Evolutionary conservation across 2,113 vertebrate species (phyloP), one percentile per base, ranked within the genome.

Genomic region (Podiceps cristatus): DNA sequence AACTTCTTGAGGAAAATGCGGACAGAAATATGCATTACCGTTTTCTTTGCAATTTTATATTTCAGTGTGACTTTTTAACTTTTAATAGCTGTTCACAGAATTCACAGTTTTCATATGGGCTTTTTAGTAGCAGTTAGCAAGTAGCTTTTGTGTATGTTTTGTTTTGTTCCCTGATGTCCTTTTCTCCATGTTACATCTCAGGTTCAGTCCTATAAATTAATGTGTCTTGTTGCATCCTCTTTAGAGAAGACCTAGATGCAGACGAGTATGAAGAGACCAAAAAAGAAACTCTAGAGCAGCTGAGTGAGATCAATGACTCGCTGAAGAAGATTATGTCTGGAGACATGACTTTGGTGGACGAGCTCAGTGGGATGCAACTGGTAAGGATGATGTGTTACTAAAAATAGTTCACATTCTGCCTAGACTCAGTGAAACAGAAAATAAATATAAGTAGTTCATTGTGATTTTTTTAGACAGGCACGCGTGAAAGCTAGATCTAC

Each of bases 241-340:
- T 49, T 72, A 99, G 99, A 97, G 99, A 99, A 68, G 99, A 99
- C 5, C 98, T 99, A 47, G 99, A 99, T n/a, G 97, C 98, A 62
- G 99, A 99, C 49, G 99, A 99, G 81, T 99, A 99, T 11, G 99
- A 99, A 63, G 99, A 99, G 96, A 99, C 99, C 40, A 99, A 99
- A 96, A 99, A 98, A 76, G 99, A 99, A 98, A 99, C 99, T 3
- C 95, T 99, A 79, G 99, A 99, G 74, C 99, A 99, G 96, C 96
- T 99, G 94, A 99, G 97, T 73, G 99, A 99, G 97, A 99, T 99
- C 97, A 99, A 99, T 14, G 99, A 99, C 94, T 99, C 99, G 1
- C 96, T 99, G 81, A 99, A 99, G 98, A 99, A 99, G 97, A 99
- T 99, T 56, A 99, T 99, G 99, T 99, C 99, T 76, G 99, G 99